Base-by-base conservation (phyloP, 2,888 invertebrate genomes). In the Agriopis marginaria region DNA sequence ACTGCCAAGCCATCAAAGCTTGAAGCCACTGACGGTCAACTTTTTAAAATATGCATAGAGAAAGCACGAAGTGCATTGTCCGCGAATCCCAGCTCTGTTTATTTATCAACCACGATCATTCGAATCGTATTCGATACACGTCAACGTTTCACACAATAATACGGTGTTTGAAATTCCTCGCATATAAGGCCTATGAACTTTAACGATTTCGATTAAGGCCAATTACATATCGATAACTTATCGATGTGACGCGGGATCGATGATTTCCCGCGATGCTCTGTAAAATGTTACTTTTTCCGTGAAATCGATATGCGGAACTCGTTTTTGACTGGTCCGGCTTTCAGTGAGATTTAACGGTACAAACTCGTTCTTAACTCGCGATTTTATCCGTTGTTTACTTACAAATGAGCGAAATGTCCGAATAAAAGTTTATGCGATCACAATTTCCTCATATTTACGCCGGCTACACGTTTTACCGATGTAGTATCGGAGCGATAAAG, bases 131-230 rank as follows among this genome's bases (percentile, higher is more conserved):
- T 92, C 93, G 84, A 87, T 87, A 73, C 93, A 92, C 94, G 94
- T 92, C 83, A 86, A 78, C 86, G 86, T 90, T 92, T 93, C 93
- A 91, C 92, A 92, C 93, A 92, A 90, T 84, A 85, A 82, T 87
- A 89, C 86, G 85, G 86, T 87, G 85, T 85, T 89, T 85, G 85
- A 82, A 88, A 92, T 92, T 89, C 91, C 85, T 85, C 78, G 75
- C 75, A 80, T 81, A 72, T 76, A 77, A 82, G 82, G 84, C 82
- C 81, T 86, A 84, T 83, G 85, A 87, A 86, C 87, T 86, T 85
- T 82, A 78, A 78, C 83, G 83, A 82, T 83, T 83, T 81, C 80
- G 79, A 79, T 82, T 79, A 76, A 62, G 68, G 54, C 70, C 72
- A 71, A 73, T 73, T 70, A 75, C 68, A 71, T 67, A 68, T 72